phyloP scores from a whole-genome alignment of 2,888 invertebrate species.

The Metallyticus violacea region DNA sequence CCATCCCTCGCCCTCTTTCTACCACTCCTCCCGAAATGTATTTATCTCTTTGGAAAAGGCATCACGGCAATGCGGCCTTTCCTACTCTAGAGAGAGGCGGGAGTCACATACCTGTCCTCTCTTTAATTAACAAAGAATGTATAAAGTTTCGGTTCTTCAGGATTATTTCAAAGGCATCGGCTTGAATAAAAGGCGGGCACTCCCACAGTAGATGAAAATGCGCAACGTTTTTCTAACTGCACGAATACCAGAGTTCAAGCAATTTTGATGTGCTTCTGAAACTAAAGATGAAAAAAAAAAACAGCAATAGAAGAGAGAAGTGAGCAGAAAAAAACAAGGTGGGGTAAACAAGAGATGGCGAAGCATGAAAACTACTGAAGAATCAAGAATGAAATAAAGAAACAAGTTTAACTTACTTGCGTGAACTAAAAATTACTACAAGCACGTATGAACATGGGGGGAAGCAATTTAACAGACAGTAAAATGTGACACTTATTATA shows the following conservation, averaged over 20 bases:
- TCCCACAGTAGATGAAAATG: not conserved
- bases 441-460: too few species aligned
- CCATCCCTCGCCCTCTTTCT: constrained; percentile 25
- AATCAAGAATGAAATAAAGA: not conserved
- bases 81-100: not conserved
- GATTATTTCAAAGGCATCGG: not conserved
- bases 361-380: not conserved
- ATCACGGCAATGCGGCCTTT: constrained; percentile 25
- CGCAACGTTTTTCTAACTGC: not conserved
- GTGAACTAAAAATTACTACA: not conserved
- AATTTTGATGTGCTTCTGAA: not conserved
- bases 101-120: not conserved
- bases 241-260: not conserved
- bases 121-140: not conserved
- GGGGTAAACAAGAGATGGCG: not conserved
- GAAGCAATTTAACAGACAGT: too few species aligned
- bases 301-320: not conserved
- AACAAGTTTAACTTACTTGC: not conserved
- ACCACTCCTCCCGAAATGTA: constrained; percentile 22
- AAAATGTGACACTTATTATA: too few species aligned
- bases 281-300: not conserved
- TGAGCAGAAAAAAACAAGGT: not conserved
- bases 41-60: constrained; percentile 28
- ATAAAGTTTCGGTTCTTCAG: not conserved
- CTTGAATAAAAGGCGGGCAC: not conserved